Conservation (phyloP, 1,140 invertebrate species). For the Pseudomyrmex pallidus region DNA sequence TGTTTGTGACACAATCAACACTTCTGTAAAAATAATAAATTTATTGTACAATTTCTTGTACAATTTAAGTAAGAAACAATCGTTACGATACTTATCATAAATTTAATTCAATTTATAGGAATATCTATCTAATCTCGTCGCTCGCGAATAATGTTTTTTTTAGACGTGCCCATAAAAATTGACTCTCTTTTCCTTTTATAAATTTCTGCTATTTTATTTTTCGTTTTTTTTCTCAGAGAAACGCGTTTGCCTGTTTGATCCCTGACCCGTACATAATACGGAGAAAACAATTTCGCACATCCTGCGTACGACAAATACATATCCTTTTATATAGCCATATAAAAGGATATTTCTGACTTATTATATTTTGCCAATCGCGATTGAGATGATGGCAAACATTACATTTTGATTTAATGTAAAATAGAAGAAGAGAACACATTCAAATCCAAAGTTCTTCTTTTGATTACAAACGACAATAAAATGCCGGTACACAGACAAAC, state of each 20-base stretch:
- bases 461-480: conserved; percentile 3
- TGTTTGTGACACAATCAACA: too few species aligned
- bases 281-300: conserved; percentile 58
- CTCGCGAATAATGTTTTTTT: not conserved
- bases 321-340: not conserved
- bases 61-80: too few species aligned
- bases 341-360: not conserved
- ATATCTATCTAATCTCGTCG: not conserved
- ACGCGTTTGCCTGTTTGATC: conserved; percentile 68
- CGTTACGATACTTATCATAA: not conserved
- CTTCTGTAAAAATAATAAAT: too few species aligned
- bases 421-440: not conserved
- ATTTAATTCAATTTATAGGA: not conserved
- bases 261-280: conserved; percentile 70
- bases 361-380: conserved; percentile 25
- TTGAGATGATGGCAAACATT: not conserved
- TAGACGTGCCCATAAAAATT: not conserved
- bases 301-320: not conserved
- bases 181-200: conserved; percentile 21
- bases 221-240: conserved; percentile 49
- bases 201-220: conserved; percentile 23
- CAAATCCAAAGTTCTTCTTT: not conserved
- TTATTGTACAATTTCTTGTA: too few species aligned
- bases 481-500: conserved; percentile 20
- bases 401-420: not conserved